Base-by-base conservation (phyloP, 1,140 invertebrate genomes). In the Drosophila paulistorum region DNA sequence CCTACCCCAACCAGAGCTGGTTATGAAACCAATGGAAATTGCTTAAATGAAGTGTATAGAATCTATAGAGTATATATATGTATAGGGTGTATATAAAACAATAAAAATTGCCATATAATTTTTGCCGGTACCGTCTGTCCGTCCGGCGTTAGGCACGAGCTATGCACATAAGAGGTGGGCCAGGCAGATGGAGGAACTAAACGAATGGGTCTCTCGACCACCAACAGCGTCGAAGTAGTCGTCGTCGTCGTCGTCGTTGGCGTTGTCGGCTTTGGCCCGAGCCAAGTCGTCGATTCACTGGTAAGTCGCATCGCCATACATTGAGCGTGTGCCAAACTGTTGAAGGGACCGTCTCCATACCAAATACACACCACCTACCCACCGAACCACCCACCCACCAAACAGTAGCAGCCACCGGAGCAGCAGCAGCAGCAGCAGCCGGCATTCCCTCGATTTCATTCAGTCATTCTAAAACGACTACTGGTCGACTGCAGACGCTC, bases 401-500 rank as follows among this genome's bases (percentile, higher is more conserved):
- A 57, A 54, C 65, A n/a, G 62, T 37, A 30, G 2, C 45, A n/a
- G 26, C 39, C 1, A 10, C 60, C 17, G 17, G 20, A n/a, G 13
- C 59, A 54, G 65, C 26, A 26, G 37, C 66, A 26, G 37, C 66
- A 51, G 20, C 45, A 51, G 45, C 45, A 58, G 71, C 71, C 54
- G 62, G 45, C 45, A 26, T 11, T 48, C 59, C 71, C 58, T 37
- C 35, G 54, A 55, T 45, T 45, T 74, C 48, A 60, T 30, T 30
- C 63, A 71, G 66, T 81, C 79, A 86, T 87, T 86, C 83, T 79
- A 77, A 73, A 83, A 77, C 83, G 83, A 83, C 76, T 65, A 57
- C 76, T 86, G 65, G 74, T 73, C 74, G 72, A 61, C 62, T 87
- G 77, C 81, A 79, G 77, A 84, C 84, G 85, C 76, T 77, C 74